Percentiles rank a stretch among this genome's conserved stretches.
Conservation (phyloP, 2,797 vertebrate genomes). For the Macrochelys suwanniensis region DNA sequence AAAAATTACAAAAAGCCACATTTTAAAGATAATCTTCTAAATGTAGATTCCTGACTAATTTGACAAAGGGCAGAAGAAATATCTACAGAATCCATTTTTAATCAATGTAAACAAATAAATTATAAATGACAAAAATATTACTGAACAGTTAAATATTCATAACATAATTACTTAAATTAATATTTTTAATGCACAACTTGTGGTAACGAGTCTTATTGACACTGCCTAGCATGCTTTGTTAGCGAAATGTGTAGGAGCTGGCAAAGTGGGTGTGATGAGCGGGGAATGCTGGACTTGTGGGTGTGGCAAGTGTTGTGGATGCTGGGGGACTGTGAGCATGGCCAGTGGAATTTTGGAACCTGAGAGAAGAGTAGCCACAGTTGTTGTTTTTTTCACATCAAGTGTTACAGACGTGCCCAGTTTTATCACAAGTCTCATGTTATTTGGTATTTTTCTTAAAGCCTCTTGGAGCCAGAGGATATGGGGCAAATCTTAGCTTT, state of each 20-base stretch:
- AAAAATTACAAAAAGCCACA: background rate
- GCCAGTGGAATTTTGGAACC: background rate
- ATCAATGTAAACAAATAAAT: constrained; percentile 78
- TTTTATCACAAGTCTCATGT: background rate
- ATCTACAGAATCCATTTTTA: constrained; percentile 77
- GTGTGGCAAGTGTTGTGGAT: background rate
- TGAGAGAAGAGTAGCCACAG: background rate
- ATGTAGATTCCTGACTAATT: constrained; percentile 39
- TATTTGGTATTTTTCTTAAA: background rate
- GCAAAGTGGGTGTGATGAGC: fast-evolving
- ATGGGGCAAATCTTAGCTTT: background rate
- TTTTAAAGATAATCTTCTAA: constrained; percentile 48
- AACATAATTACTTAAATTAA: constrained; percentile 76
- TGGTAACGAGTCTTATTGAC: background rate
- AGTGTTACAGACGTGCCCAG: background rate
- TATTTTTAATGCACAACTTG: constrained; percentile 46
- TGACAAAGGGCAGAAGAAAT: constrained; percentile 73
- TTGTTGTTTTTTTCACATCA: background rate
- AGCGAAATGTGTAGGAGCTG: fast-evolving
- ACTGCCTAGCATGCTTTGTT: fast-evolving
- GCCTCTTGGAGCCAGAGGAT: background rate
- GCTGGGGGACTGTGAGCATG: background rate
- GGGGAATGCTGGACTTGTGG: background rate
- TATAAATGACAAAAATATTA: constrained; percentile 77
- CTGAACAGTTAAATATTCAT: constrained; percentile 77